Conservation (phyloP, 2,797 vertebrate species). For the Phalanger gymnotis region DNA sequence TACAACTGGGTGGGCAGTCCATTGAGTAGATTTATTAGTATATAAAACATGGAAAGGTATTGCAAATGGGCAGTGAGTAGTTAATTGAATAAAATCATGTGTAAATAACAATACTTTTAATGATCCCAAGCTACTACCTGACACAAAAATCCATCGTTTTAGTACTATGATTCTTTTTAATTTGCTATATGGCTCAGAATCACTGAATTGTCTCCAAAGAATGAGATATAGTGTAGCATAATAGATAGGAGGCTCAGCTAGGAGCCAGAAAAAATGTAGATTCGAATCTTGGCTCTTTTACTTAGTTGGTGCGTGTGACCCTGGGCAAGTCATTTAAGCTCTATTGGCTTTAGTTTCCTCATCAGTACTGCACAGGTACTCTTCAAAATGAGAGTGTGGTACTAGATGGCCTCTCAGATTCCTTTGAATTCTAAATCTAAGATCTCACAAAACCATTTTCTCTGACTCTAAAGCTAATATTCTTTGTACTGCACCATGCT, state of each 20-base stretch:
- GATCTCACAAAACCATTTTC: not conserved
- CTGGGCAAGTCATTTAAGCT: not conserved
- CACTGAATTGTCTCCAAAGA: not conserved
- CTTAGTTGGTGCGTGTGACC: not conserved
- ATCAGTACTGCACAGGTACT: not conserved
- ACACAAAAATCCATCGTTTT: not conserved
- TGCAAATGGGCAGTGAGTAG: not conserved
- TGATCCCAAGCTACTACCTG: not conserved
- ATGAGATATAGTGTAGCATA: not conserved
- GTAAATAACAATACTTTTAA: not conserved
- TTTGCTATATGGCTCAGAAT: not conserved
- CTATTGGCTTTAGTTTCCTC: slow-evolving; percentile 22
- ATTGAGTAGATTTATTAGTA: too few species aligned
- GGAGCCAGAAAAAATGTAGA: not conserved
- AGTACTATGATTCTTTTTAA: not conserved
- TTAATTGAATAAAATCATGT: not conserved
- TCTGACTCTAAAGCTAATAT: not conserved
- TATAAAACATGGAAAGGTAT: too few species aligned
- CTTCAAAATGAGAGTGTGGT: slow-evolving; percentile 6
- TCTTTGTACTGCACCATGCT: not conserved
- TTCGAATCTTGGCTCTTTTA: not conserved
- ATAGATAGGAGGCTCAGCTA: not conserved
- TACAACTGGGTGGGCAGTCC: too few species aligned
- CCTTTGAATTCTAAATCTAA: not conserved
- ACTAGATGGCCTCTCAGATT: not conserved